Evolutionary conservation across 2,888 invertebrate genomes (phyloP).

Genomic region (Eupithecia pulchellata): DNA sequence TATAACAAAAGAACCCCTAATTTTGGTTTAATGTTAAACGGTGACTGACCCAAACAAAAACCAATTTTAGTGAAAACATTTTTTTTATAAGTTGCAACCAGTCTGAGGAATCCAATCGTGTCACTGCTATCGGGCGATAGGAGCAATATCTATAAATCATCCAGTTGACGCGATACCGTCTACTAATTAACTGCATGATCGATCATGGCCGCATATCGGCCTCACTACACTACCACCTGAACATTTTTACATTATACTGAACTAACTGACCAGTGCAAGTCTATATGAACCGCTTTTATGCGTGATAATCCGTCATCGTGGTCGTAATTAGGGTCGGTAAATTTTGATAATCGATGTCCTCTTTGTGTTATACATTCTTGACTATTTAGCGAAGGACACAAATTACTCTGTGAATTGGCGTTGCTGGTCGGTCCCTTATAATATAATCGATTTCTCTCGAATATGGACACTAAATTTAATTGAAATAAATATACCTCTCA

Average conservation of each 20-base stretch:
- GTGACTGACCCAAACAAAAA: background rate
- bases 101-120: conserved; percentile 41
- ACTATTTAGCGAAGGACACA: too few relatives aligned
- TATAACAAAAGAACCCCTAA: background rate
- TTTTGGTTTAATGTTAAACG: too few relatives aligned
- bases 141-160: conserved; percentile 82
- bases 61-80: background rate
- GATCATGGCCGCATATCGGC: conserved; percentile 63
- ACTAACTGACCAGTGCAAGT: background rate
- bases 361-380: background rate
- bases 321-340: background rate
- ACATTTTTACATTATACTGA: background rate
- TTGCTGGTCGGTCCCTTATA: background rate
- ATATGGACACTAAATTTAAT: too few relatives aligned
- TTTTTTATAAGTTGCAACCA: background rate
- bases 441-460: too few relatives aligned
- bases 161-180: conserved; percentile 60
- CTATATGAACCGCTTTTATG: background rate
- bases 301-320: conserved; percentile 2
- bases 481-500: background rate
- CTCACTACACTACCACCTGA: conserved; percentile 13
- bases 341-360: background rate
- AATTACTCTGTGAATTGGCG: background rate
- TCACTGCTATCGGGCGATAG: conserved; percentile 57
- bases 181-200: conserved; percentile 77